Percentiles rank a stretch among this genome's conserved stretches.
Evolutionary conservation across 2,113 vertebrate species (phyloP).

Genomic region (Chloroceryle aenea): DNA sequence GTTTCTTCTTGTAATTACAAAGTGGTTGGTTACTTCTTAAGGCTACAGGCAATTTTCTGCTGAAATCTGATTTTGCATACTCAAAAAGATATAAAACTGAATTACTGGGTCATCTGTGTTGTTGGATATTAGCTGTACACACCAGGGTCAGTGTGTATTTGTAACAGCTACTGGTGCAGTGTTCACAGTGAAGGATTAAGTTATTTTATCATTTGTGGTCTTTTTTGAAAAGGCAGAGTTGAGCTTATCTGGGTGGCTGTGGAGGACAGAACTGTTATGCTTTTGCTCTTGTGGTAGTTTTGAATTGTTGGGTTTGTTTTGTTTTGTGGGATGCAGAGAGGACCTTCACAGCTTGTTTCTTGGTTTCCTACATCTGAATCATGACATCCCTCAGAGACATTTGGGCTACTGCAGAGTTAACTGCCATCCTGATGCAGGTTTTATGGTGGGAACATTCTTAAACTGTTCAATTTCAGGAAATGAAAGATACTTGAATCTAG

Average conservation of each 20-base stretch:
- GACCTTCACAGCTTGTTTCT: background rate
- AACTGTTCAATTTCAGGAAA: background rate
- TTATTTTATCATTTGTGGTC: background rate
- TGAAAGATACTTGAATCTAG: background rate
- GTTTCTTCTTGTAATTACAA: background rate
- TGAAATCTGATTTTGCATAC: background rate
- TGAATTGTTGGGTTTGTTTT: background rate
- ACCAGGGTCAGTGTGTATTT: rapidly evolving
- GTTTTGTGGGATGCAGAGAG: background rate
- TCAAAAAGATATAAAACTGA: background rate
- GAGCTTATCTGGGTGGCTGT: background rate
- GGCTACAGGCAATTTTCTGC: background rate
- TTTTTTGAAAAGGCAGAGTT: background rate
- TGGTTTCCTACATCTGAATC: background rate
- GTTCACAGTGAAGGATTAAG: background rate
- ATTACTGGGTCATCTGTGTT: background rate
- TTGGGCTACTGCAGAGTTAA: background rate
- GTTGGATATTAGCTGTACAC: rapidly evolving
- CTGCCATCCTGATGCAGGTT: background rate
- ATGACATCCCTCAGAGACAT: background rate
- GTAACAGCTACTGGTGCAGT: background rate
- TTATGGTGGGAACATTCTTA: background rate
- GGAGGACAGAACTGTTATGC: background rate
- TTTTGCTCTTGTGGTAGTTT: background rate
- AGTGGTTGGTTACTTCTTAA: background rate